These are phyloP conservation scores for Seriola aureovittata DNA, from an alignment of 2,113 vertebrate genomes.

Conservation along the genomic window DNA sequence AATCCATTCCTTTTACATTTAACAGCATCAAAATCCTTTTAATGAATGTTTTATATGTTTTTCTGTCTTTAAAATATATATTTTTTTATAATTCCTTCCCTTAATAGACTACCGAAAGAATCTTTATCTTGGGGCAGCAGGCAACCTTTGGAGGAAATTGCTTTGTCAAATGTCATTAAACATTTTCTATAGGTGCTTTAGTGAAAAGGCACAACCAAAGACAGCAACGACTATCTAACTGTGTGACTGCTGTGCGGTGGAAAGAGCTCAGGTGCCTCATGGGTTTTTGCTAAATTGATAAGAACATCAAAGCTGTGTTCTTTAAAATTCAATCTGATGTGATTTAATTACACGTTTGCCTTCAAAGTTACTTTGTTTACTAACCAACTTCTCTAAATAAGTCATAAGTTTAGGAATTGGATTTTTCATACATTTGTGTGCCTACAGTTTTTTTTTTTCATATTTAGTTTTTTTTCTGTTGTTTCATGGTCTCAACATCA, in stretches of 20 bases:
- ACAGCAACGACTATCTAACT: background rate
- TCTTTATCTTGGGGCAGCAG: constrained; percentile 37
- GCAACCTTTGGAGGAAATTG: constrained; percentile 30
- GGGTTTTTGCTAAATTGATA: constrained; percentile 51
- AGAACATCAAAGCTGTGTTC: constrained; percentile 41
- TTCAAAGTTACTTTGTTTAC: constrained; percentile 56
- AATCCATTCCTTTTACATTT: background rate
- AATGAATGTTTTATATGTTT: background rate
- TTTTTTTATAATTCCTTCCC: background rate
- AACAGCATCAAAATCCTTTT: background rate
- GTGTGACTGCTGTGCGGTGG: constrained; percentile 11
- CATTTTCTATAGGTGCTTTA: constrained; percentile 37
- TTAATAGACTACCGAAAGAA: background rate
- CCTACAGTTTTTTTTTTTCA: background rate
- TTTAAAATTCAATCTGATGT: constrained; percentile 61
- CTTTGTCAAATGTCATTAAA: constrained; percentile 45
- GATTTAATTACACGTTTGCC: constrained; percentile 53
- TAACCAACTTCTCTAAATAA: constrained; percentile 16
- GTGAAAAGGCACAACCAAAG: constrained; percentile 15
- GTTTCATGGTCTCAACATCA: constrained; percentile 24
- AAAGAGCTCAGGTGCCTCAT: constrained; percentile 52
- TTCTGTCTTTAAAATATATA: constrained; percentile 2
- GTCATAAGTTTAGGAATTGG: background rate
- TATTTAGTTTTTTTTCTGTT: background rate
- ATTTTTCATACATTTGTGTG: constrained; percentile 11